Conservation (phyloP, 1,140 invertebrate species). For the Psilanteris sp. region DNA sequence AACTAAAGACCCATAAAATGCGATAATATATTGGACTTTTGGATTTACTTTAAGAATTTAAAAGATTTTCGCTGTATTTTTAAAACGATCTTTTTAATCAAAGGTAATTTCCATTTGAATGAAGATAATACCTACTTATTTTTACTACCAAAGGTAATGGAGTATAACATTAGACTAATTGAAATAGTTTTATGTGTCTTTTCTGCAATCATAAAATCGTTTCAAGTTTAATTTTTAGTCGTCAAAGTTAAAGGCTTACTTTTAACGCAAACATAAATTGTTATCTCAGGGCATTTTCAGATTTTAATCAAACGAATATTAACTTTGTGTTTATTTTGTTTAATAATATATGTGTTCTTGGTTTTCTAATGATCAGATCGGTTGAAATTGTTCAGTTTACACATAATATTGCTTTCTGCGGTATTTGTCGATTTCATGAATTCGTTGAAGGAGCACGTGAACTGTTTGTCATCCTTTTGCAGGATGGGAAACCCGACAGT, state of each 20-base stretch:
- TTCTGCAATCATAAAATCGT: conserved; percentile 21
- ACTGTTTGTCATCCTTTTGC: conserved; percentile 50
- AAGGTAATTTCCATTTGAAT: conserved; percentile 51
- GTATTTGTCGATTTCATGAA: conserved; percentile 50
- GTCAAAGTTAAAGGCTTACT: conserved; percentile 4
- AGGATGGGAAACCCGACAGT: no score
- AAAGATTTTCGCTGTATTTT: conserved; percentile 27
- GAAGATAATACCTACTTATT: conserved; percentile 56
- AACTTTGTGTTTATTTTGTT: conserved; percentile 1
- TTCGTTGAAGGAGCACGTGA: conserved; percentile 25
- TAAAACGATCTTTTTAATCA: conserved; percentile 41
- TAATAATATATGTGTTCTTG: conserved; percentile 13
- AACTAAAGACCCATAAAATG: conserved; percentile 11
- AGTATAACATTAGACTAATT: conserved; percentile 54
- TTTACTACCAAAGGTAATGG: conserved; percentile 54
- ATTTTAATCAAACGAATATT: background rate
- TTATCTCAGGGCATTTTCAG: background rate
- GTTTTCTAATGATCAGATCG: conserved; percentile 34
- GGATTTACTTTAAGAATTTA: conserved; percentile 18
- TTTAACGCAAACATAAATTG: conserved; percentile 7
- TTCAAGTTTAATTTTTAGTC: conserved; percentile 20
- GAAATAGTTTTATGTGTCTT: conserved; percentile 48
- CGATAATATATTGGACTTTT: conserved; percentile 19
- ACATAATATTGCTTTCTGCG: conserved; percentile 37
- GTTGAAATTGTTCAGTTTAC: conserved; percentile 34